These are phyloP conservation scores for Premnoplex brunnescens DNA, from an alignment of 2,797 vertebrate species.

Conservation along the genomic window DNA sequence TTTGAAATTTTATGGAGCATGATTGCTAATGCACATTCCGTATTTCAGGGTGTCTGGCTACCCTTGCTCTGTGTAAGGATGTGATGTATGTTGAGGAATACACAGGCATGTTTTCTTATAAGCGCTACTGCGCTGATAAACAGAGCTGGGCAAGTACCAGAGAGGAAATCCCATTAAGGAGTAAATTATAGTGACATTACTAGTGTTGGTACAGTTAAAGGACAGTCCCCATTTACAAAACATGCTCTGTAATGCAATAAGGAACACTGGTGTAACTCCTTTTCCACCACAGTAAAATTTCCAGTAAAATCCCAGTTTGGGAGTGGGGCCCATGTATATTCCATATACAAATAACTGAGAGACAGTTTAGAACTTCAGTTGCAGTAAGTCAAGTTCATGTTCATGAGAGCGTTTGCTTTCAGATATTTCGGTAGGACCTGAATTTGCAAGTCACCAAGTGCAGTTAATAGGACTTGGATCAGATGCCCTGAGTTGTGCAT, in stretches of 20 bases:
- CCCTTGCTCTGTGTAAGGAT: neutral
- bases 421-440: neutral
- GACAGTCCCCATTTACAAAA: neutral
- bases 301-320: neutral
- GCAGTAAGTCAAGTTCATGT: neutral
- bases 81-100: neutral
- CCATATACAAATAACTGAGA: neutral
- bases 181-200: neutral
- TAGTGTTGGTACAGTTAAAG: neutral
- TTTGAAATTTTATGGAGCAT: conserved; percentile 49
- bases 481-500: neutral
- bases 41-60: conserved; percentile 25
- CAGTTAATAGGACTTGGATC: neutral
- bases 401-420: neutral
- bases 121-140: neutral
- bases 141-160: neutral
- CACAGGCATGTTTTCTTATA: neutral
- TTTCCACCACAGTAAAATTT: neutral
- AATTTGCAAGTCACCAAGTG: neutral
- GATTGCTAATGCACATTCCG: conserved; percentile 45
- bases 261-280: neutral
- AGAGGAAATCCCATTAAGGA: neutral
- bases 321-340: neutral
- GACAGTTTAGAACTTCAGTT: neutral
- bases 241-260: neutral